These are phyloP conservation scores for Seladonia tumulorum DNA, from an alignment of 2,888 invertebrate genomes.

Conservation along the genomic window DNA sequence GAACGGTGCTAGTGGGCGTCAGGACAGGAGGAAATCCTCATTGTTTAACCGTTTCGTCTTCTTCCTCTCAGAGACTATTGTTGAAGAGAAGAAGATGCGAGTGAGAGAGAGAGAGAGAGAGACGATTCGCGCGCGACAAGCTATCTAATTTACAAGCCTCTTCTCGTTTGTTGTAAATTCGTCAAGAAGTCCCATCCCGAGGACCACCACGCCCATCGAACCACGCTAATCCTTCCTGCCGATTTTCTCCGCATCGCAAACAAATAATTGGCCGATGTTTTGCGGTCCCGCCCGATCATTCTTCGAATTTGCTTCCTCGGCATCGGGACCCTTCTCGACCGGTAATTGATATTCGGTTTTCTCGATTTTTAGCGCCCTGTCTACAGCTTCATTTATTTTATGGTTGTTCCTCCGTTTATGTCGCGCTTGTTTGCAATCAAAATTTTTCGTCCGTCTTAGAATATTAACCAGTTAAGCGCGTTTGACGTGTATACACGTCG, in stretches of 20 bases:
- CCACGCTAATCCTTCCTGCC: slow-evolving; percentile 22
- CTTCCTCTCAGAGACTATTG: background rate
- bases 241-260: slow-evolving; percentile 15
- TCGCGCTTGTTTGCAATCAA: too few species aligned
- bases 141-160: slow-evolving; percentile 22
- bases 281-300: background rate
- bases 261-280: background rate
- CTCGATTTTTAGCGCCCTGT: too few species aligned
- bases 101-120: background rate
- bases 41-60: background rate
- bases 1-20: slow-evolving; percentile 23
- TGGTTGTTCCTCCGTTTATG: too few species aligned
- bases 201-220: slow-evolving; percentile 11
- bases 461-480: too few species aligned
- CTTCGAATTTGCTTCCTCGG: background rate
- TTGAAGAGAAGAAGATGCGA: background rate
- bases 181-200: slow-evolving; percentile 15
- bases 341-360: too few species aligned
- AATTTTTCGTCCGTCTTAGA: too few species aligned
- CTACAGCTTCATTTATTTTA: too few species aligned
- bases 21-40: background rate
- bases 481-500: too few species aligned
- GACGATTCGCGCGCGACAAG: background rate
- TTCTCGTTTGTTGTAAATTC: slow-evolving; percentile 31
- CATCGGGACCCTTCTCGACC: too few species aligned